phyloP scores from a whole-genome alignment of 2,797 vertebrate species.

The Scomberomorus guttatus region DNA sequence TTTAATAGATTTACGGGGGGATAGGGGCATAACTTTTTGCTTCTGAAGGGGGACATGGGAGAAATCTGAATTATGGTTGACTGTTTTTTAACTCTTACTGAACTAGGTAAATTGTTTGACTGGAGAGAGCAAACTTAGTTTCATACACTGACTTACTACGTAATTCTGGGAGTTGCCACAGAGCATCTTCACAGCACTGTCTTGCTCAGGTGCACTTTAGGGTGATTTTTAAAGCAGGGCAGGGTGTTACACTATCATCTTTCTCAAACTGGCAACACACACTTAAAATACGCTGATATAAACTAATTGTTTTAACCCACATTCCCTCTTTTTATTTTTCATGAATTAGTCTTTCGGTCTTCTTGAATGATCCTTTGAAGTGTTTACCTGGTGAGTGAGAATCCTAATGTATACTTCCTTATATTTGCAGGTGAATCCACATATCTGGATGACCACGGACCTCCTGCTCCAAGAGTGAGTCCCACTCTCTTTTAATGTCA shows the following conservation, averaged over 20 bases:
- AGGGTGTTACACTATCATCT: not conserved
- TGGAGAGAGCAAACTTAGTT: not conserved
- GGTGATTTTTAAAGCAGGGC: not conserved
- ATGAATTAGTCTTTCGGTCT: not conserved
- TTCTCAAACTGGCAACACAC: not conserved
- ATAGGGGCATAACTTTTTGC: no score
- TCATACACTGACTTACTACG: no score
- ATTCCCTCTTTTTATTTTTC: not conserved
- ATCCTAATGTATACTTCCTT: slow-evolving; percentile 49
- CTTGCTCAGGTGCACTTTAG: not conserved
- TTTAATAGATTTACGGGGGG: no score
- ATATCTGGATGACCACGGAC: slow-evolving; percentile 93
- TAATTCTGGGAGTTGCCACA: not conserved
- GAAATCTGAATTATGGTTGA: no score
- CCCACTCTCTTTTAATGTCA: not conserved
- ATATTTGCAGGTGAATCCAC: slow-evolving; percentile 92
- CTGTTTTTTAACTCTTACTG: not conserved
- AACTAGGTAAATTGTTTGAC: not conserved
- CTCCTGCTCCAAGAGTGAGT: slow-evolving; percentile 89
- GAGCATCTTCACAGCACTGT: not conserved
- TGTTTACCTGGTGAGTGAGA: not conserved
- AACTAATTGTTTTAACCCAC: not conserved
- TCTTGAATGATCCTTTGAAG: not conserved
- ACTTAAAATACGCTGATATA: not conserved
- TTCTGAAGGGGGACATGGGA: no score